Conservation (phyloP, 1,140 invertebrate species). For the Nasonia longicornis region DNA sequence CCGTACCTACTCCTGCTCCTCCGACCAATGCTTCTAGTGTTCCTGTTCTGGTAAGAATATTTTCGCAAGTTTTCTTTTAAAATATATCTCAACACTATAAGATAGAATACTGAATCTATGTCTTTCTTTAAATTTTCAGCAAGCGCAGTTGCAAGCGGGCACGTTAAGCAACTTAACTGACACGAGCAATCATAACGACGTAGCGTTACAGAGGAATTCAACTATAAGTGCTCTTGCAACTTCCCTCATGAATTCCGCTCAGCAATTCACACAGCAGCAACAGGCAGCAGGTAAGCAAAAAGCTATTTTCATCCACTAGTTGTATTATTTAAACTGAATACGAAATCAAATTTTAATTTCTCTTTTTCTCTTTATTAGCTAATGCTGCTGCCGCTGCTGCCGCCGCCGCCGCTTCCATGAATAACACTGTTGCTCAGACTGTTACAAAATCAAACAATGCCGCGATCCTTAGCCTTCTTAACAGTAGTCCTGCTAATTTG, state of each 20-base stretch:
- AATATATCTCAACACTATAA: background rate
- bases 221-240: constrained; percentile 81
- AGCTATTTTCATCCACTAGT: background rate
- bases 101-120: background rate
- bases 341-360: constrained; percentile 11
- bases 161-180: constrained; percentile 60
- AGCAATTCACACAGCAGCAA: constrained; percentile 80
- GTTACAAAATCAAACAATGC: constrained; percentile 70
- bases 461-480: constrained; percentile 79
- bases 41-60: constrained; percentile 69
- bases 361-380: constrained; percentile 42
- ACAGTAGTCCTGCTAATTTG: constrained; percentile 77
- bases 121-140: constrained; percentile 61
- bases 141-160: constrained; percentile 72
- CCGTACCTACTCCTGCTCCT: constrained; percentile 59
- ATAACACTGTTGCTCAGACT: constrained; percentile 63
- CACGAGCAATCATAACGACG: constrained; percentile 63
- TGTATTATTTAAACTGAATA: constrained; percentile 2
- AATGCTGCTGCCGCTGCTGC: constrained; percentile 62
- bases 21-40: constrained; percentile 70
- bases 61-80: constrained; percentile 15
- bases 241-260: constrained; percentile 83
- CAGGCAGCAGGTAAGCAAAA: constrained; percentile 71
- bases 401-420: constrained; percentile 70
- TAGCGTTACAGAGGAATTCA: constrained; percentile 73